Base-by-base conservation (phyloP, 2,797 vertebrate genomes). In the Falco concolor region DNA sequence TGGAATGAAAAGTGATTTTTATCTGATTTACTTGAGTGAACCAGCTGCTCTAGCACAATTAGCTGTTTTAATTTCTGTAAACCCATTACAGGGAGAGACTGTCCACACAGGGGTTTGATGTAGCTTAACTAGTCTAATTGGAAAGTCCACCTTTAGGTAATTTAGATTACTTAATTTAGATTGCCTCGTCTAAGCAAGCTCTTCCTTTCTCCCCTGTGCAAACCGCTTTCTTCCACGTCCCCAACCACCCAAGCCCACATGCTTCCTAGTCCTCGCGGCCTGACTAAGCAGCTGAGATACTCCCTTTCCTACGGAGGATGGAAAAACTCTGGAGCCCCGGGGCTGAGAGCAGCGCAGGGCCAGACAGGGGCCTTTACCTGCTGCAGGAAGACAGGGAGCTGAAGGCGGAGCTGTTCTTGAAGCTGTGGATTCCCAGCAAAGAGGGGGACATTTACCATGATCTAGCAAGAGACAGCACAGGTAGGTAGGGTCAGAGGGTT, bases 391-490 rank as follows among this genome's bases (percentile, higher is more conserved):
- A 99, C 97, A 2, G 99, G 99, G 91, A 99, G 98, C 98, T 99
- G 99, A 97, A 98, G 98, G 97, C 99, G 98, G 89, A 99, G 99
- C 98, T 99, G 99, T 93, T 99, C 99, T 97, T 99, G 99, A 86
- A 99, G 98, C 96, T 99, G 99, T 74, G 99, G 99, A 97, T 99
- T 99, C 96, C 99, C 99, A 90, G 99, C 98, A 95, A 99, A 99
- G 94, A 99, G 98, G 2, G 99, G 99, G 93, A 99, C 99, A 91
- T 99, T 99, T 98, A 99, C 99, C 98, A 99, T 98, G 97, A 99
- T 99, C 99, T 99, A 98, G 86, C 94, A 86, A 84, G 87, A 90
- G 92, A 96, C 69, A 93, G 95, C 90, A 97, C 73, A 96, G 2
- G 61, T 57, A 92, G 84, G 84, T 3, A 79, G 87, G 78, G 80